Evolutionary conservation across 2,888 invertebrate genomes (phyloP).

Genomic region (Crossocerus cetratus): DNA sequence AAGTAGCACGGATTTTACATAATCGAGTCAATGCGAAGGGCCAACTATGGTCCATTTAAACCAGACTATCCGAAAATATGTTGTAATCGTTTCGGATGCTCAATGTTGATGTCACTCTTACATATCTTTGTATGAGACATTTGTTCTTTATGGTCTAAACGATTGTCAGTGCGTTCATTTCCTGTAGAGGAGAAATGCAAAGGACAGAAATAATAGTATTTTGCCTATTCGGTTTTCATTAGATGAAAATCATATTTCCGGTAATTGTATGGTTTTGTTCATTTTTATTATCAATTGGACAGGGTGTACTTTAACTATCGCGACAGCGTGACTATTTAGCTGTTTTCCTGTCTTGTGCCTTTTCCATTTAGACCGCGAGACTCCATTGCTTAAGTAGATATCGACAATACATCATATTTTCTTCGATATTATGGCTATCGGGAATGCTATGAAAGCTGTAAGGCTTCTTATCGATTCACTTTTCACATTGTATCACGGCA

Average conservation of each 20-base stretch:
- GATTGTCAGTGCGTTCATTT: background rate
- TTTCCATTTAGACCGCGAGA: constrained; percentile 18
- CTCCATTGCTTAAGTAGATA: constrained; percentile 17
- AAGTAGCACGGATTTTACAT: background rate
- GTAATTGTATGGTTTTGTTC: background rate
- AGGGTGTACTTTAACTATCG: constrained; percentile 35
- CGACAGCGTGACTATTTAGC: constrained; percentile 15
- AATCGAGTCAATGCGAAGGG: background rate
- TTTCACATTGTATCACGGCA: background rate
- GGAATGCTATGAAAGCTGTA: background rate
- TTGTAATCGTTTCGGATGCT: background rate
- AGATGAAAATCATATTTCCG: background rate
- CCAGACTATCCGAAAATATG: too few species aligned
- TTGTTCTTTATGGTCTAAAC: constrained; percentile 8
- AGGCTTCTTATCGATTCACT: background rate
- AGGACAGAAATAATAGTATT: background rate
- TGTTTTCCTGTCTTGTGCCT: constrained; percentile 32
- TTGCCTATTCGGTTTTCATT: too few species aligned
- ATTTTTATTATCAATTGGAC: constrained; percentile 13
- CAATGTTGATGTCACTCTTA: constrained; percentile 14
- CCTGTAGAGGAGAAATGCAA: background rate
- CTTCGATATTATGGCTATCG: constrained; percentile 9
- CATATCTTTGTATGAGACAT: constrained; percentile 18
- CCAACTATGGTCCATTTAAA: too few species aligned
- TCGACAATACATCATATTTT: constrained; percentile 1